phyloP scores from a whole-genome alignment of 2,113 vertebrate genomes.

The Saccopteryx leptura region DNA sequence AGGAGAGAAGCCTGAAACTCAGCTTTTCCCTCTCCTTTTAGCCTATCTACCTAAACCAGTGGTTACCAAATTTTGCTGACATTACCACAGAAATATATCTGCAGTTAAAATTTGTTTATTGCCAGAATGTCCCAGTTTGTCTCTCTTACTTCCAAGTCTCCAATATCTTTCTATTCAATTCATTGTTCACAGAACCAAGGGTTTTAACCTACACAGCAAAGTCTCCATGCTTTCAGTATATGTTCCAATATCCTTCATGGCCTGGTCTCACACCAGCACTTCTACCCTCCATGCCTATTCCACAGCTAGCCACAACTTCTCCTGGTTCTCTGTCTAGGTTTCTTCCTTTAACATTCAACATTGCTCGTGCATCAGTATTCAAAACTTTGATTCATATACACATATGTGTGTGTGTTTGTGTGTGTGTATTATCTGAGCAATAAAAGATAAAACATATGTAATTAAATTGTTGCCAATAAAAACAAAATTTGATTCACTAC shows the following conservation, averaged over 20 bases:
- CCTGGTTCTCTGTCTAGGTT: not conserved
- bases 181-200: not conserved
- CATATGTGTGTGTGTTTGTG: not conserved
- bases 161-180: not conserved
- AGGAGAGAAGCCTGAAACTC: not conserved
- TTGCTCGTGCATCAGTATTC: not conserved
- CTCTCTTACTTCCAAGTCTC: not conserved
- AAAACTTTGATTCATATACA: not conserved
- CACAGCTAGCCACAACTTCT: not conserved
- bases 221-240: not conserved
- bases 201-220: not conserved
- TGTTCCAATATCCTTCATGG: not conserved
- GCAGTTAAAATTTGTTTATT: not conserved
- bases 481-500: conserved; percentile 13
- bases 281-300: not conserved
- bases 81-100: not conserved
- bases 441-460: not conserved
- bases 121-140: not conserved
- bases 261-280: not conserved
- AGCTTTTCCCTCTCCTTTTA: not conserved
- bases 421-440: not conserved
- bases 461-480: not conserved
- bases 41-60: not conserved
- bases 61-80: not conserved
- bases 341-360: not conserved